These are phyloP conservation scores for Anaspis maculata DNA, from an alignment of 2,888 invertebrate species.

Conservation along the genomic window DNA sequence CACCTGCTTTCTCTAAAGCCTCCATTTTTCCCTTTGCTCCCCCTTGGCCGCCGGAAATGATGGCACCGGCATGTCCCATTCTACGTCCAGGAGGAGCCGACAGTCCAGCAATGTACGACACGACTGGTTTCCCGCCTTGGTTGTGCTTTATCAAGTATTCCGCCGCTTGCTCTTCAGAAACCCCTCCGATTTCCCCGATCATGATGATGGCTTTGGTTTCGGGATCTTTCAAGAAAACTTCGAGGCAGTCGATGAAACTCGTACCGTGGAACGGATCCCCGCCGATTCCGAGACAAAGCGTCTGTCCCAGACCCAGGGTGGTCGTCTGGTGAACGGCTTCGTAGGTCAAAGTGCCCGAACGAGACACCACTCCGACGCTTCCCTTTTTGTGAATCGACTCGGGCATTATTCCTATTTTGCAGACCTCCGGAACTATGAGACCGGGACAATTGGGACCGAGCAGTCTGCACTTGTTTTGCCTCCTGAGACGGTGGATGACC, in stretches of 20 bases:
- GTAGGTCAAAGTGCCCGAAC: constrained; percentile 56
- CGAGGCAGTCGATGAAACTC: constrained; percentile 87
- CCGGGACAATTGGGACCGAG: constrained; percentile 80
- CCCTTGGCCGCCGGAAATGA: constrained; percentile 75
- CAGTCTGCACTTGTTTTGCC: constrained; percentile 63
- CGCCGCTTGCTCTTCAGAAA: constrained; percentile 91
- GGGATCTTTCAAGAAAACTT: constrained; percentile 85
- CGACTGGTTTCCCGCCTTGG: constrained; percentile 88
- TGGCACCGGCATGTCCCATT: constrained; percentile 99
- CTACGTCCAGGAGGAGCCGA: constrained; percentile 95
- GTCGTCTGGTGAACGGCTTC: constrained; percentile 72
- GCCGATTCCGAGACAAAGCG: constrained; percentile 89
- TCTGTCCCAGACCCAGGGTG: constrained; percentile 75
- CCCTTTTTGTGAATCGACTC: constrained; percentile 70
- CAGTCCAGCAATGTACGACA: constrained; percentile 94
- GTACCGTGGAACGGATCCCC: constrained; percentile 33
- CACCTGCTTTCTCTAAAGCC: constrained; percentile 4
- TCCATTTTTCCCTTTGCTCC: constrained; percentile 48
- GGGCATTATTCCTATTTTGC: constrained; percentile 75
- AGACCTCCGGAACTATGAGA: constrained; percentile 65
- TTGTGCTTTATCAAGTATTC: constrained; percentile 74
- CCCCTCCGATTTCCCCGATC: constrained; percentile 93
- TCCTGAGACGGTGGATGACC: constrained; percentile 55
- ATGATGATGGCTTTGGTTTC: constrained; percentile 92
- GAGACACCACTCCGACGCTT: constrained; percentile 62